These are phyloP conservation scores for Mactromeris polynyma DNA, from an alignment of 2,888 invertebrate genomes.

Conservation along the genomic window DNA sequence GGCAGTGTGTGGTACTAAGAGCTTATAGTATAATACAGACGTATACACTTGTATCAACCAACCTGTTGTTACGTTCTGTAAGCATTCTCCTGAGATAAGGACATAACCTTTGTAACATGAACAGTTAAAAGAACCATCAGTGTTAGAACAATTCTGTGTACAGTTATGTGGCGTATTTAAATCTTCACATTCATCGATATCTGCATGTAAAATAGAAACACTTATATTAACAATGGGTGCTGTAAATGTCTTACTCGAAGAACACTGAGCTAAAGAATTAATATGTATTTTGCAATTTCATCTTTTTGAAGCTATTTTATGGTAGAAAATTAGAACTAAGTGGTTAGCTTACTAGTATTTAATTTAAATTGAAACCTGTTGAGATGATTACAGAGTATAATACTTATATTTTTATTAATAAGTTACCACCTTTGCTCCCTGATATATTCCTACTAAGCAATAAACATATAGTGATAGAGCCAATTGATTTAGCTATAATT, in stretches of 20 bases:
- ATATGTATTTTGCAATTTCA: not conserved
- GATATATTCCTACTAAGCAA: too few relatives aligned
- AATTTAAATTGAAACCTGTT: too few relatives aligned
- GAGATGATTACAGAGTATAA: too few relatives aligned
- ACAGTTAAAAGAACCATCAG: conserved; percentile 88
- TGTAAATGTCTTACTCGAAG: too few relatives aligned
- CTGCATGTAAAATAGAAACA: conserved; percentile 44
- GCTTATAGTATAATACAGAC: not conserved
- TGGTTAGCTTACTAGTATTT: too few relatives aligned
- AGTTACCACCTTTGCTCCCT: too few relatives aligned
- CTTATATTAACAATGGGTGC: not conserved
- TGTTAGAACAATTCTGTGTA: conserved; percentile 73
- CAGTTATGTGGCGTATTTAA: conserved; percentile 60
- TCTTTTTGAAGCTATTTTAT: too few relatives aligned
- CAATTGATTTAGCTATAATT: too few relatives aligned
- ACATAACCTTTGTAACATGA: conserved; percentile 89
- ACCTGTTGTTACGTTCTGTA: not conserved
- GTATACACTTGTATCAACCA: not conserved
- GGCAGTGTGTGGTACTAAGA: too few relatives aligned
- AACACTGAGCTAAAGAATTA: not conserved
- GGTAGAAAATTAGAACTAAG: too few relatives aligned
- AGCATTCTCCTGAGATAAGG: not conserved
- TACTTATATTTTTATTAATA: too few relatives aligned
- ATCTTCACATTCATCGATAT: conserved; percentile 74
- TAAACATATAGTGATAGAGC: too few relatives aligned